Percentiles rank a stretch among this genome's conserved stretches.
phyloP scores from a whole-genome alignment of 2,113 vertebrate genomes.

The Sander lucioperca region DNA sequence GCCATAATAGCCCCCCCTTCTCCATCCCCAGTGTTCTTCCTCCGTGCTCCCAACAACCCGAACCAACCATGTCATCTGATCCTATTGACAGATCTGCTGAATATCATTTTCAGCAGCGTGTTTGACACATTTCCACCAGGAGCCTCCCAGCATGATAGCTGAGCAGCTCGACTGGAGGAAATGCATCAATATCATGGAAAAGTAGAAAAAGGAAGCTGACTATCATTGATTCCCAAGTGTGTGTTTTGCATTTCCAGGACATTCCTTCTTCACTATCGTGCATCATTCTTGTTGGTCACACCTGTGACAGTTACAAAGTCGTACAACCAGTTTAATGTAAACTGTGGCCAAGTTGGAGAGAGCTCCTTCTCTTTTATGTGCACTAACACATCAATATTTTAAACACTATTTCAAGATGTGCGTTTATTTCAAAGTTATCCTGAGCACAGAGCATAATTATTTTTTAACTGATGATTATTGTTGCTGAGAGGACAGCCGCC shows the following conservation, averaged over 20 bases:
- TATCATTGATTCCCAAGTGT: slow-evolving; percentile 16
- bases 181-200: neutral
- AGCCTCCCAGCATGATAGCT: neutral
- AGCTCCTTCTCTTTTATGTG: slow-evolving; percentile 40
- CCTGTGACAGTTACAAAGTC: slow-evolving; percentile 21
- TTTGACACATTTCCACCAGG: neutral
- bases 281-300: slow-evolving; percentile 24
- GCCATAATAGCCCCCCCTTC: slow-evolving; percentile 58
- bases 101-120: neutral
- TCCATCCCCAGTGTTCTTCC: slow-evolving; percentile 35
- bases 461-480: slow-evolving; percentile 56
- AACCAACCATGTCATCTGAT: neutral
- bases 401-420: slow-evolving; percentile 67
- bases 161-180: neutral
- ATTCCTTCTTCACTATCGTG: slow-evolving; percentile 38
- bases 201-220: slow-evolving; percentile 3
- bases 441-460: slow-evolving; percentile 56
- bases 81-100: neutral
- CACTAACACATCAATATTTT: slow-evolving; percentile 68
- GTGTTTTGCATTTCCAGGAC: slow-evolving; percentile 41
- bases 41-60: neutral
- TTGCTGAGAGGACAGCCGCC: slow-evolving; percentile 47
- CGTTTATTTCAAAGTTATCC: slow-evolving; percentile 35
- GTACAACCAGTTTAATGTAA: slow-evolving; percentile 36
- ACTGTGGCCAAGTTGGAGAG: slow-evolving; percentile 30